These are phyloP conservation scores for Antheraea pernyi DNA, from an alignment of 1,140 invertebrate species.

Conservation along the genomic window DNA sequence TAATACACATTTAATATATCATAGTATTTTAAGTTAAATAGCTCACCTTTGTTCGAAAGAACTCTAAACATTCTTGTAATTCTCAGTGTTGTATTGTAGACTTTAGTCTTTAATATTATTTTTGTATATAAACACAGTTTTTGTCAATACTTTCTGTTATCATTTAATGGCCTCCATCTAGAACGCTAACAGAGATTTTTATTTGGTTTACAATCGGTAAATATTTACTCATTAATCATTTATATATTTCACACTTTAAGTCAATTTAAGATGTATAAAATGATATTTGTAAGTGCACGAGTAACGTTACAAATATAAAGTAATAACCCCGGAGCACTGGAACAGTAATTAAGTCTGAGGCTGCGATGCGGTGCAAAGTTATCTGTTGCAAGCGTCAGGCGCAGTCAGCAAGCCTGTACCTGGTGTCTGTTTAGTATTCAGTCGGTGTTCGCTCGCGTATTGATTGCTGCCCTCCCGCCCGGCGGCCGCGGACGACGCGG, in stretches of 20 bases:
- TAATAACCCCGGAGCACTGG: neutral
- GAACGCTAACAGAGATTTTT: too few relatives aligned
- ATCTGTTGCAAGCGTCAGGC: conserved; percentile 24
- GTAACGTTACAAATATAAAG: neutral
- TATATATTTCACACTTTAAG: neutral
- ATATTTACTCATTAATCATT: too few relatives aligned
- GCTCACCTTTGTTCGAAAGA: too few relatives aligned
- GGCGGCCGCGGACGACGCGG: conserved; percentile 21
- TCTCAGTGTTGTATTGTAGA: too few relatives aligned
- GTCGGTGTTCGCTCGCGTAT: conserved; percentile 54
- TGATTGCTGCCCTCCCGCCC: conserved; percentile 53
- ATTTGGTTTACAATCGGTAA: too few relatives aligned
- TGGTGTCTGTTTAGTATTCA: conserved; percentile 62
- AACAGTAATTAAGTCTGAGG: neutral
- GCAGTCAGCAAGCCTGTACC: conserved; percentile 35
- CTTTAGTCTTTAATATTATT: too few relatives aligned
- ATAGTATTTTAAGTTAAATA: too few relatives aligned
- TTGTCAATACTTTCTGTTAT: too few relatives aligned
- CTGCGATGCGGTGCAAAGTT: neutral
- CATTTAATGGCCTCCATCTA: too few relatives aligned
- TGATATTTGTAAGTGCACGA: neutral
- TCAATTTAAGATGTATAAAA: neutral
- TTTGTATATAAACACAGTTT: too few relatives aligned
- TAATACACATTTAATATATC: too few relatives aligned
- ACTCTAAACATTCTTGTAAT: too few relatives aligned